phyloP scores from a whole-genome alignment of 2,113 vertebrate genomes.

The Pan paniscus region DNA sequence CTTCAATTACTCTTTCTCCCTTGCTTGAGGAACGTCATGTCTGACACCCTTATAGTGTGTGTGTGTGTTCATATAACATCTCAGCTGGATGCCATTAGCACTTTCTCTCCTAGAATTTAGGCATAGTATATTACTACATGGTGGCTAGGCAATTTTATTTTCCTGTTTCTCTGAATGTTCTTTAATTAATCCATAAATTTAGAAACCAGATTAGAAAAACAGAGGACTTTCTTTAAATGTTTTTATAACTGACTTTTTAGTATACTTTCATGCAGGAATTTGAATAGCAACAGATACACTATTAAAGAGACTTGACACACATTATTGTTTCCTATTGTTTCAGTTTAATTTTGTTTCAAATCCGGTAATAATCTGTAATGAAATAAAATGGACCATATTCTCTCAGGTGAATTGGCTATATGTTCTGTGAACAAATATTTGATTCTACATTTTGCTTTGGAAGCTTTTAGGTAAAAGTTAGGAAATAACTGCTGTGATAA shows the following conservation, averaged over 20 bases:
- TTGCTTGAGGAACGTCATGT: background rate
- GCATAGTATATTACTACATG: slow-evolving; percentile 17
- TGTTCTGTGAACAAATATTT: background rate
- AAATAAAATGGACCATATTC: background rate
- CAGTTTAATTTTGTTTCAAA: slow-evolving; percentile 9
- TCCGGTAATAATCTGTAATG: background rate
- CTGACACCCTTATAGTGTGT: background rate
- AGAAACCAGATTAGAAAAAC: slow-evolving; percentile 48
- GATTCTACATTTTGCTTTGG: background rate
- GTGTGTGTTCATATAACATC: slow-evolving; percentile 3
- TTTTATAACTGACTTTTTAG: slow-evolving; percentile 42
- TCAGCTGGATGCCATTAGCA: slow-evolving; percentile 35
- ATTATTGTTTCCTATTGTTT: background rate
- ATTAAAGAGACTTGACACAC: background rate
- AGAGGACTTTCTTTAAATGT: slow-evolving; percentile 23
- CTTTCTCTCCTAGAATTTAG: slow-evolving; percentile 40
- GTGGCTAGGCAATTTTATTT: slow-evolving; percentile 43
- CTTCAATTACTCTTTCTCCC: background rate
- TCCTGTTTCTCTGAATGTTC: slow-evolving; percentile 9
- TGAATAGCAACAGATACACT: background rate
- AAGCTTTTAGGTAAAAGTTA: slow-evolving; percentile 1
- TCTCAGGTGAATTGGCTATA: background rate
- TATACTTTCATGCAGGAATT: slow-evolving; percentile 14
- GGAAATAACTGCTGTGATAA: slow-evolving; percentile 1
- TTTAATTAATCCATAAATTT: slow-evolving; percentile 65